phyloP scores from a whole-genome alignment of 2,888 invertebrate genomes.

The Alloplasta piceator region DNA sequence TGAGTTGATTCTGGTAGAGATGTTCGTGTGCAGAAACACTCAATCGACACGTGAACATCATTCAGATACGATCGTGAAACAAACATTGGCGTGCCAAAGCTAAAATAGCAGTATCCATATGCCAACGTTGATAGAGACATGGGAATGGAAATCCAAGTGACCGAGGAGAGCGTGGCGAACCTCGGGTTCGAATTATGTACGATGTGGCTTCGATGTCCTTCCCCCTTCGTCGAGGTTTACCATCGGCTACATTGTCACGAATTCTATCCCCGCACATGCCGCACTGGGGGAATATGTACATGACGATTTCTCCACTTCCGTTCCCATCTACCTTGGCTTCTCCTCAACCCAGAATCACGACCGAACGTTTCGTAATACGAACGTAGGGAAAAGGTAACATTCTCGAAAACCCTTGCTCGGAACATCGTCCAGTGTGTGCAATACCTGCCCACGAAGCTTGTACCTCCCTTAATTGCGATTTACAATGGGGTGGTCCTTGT shows the following conservation, averaged over 20 bases:
- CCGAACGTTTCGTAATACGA: slow-evolving; percentile 45
- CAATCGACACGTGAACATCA: slow-evolving; percentile 14
- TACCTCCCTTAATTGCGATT: slow-evolving; percentile 4
- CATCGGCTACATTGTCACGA: slow-evolving; percentile 63
- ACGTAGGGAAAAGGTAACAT: slow-evolving; percentile 50
- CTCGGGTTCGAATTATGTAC: slow-evolving; percentile 52
- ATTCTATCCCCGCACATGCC: slow-evolving; percentile 61
- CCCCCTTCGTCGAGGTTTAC: slow-evolving; percentile 59
- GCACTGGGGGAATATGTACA: slow-evolving; percentile 36
- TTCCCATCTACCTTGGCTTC: slow-evolving; percentile 38
- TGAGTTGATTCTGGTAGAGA: too few species aligned
- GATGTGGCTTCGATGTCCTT: slow-evolving; percentile 42
- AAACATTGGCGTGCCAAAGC: slow-evolving; percentile 40
- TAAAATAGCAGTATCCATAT: slow-evolving; percentile 30
- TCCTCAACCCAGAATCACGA: slow-evolving; percentile 49
- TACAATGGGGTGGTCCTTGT: too few species aligned
- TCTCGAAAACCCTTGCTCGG: slow-evolving; percentile 30
- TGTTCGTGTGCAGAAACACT: too few species aligned
- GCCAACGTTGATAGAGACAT: slow-evolving; percentile 31
- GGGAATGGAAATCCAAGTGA: slow-evolving; percentile 50
- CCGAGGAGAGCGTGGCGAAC: slow-evolving; percentile 31
- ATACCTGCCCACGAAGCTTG: slow-evolving; percentile 42
- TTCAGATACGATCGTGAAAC: slow-evolving; percentile 41
- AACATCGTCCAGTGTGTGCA: slow-evolving; percentile 53
- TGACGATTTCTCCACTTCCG: slow-evolving; percentile 54